Conservation (phyloP, 2,888 invertebrate genomes). For the Lepidochitona cinerea region DNA sequence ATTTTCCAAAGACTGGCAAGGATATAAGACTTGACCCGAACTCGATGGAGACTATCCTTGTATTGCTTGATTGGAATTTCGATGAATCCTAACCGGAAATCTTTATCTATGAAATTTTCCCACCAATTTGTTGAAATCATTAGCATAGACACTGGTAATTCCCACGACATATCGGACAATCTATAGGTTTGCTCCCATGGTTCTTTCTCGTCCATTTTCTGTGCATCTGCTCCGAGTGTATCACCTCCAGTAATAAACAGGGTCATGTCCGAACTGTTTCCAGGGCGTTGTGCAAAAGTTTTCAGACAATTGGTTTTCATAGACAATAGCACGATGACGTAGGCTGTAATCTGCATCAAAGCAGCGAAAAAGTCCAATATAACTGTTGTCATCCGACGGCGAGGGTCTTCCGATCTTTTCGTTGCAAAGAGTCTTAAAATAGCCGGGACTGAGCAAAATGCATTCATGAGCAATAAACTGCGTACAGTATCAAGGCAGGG, state of each 20-base stretch:
- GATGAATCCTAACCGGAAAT: conserved; percentile 34
- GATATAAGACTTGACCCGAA: conserved; percentile 51
- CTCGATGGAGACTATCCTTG: conserved; percentile 48
- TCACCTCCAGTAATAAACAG: not conserved
- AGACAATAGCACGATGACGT: conserved; percentile 48
- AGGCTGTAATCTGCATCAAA: conserved; percentile 57
- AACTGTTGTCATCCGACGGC: conserved; percentile 44
- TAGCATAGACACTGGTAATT: conserved; percentile 77
- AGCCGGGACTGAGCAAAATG: conserved; percentile 53
- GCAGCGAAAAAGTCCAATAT: conserved; percentile 55
- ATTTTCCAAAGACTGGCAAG: conserved; percentile 56
- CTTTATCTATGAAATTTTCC: conserved; percentile 80
- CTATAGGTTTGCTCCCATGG: not conserved
- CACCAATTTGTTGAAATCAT: conserved; percentile 86
- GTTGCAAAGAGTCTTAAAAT: conserved; percentile 57
- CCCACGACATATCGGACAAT: conserved; percentile 71
- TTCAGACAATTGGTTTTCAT: conserved; percentile 36
- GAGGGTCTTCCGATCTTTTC: conserved; percentile 43
- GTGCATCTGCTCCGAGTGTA: not conserved
- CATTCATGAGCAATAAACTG: conserved; percentile 56
- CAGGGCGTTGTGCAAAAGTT: not conserved
- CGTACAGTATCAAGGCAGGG: conserved; percentile 60
- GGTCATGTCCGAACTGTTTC: not conserved
- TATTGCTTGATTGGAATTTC: conserved; percentile 38
- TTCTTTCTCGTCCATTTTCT: not conserved